phyloP scores from a whole-genome alignment of 2,888 invertebrate genomes.

The Sesamia inferens region DNA sequence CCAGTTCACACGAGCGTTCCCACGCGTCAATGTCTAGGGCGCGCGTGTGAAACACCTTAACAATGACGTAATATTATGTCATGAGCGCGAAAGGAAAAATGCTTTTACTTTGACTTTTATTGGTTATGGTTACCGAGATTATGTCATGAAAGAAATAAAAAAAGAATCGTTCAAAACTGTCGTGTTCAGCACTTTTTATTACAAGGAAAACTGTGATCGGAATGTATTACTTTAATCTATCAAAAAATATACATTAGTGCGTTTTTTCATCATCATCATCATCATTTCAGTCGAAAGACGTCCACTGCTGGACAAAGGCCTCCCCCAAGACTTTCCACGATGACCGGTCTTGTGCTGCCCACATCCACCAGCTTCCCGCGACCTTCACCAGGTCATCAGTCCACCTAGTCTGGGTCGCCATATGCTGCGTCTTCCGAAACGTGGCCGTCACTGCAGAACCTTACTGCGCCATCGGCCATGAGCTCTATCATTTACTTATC shows the following conservation, averaged over 20 bases:
- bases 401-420: too few species aligned
- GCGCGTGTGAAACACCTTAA: slow-evolving; percentile 73
- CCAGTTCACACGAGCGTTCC: slow-evolving; percentile 78
- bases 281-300: too few species aligned
- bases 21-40: slow-evolving; percentile 82
- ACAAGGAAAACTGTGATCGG: neutral
- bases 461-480: too few species aligned
- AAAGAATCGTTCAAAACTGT: neutral
- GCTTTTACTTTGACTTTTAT: slow-evolving; percentile 66
- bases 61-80: slow-evolving; percentile 66
- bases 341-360: too few species aligned
- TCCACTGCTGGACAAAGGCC: too few species aligned
- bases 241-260: neutral
- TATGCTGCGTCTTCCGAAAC: too few species aligned
- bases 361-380: too few species aligned
- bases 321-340: too few species aligned
- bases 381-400: too few species aligned
- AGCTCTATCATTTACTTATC: too few species aligned
- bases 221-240: neutral
- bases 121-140: slow-evolving; percentile 15
- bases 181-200: neutral
- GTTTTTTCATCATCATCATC: neutral
- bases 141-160: slow-evolving; percentile 5
- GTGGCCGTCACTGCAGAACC: too few species aligned
- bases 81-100: slow-evolving; percentile 80